Percentiles rank a stretch among this genome's conserved stretches.
Evolutionary conservation across 2,113 vertebrate genomes (phyloP).

Genomic region (Gallinago jamesoni): DNA sequence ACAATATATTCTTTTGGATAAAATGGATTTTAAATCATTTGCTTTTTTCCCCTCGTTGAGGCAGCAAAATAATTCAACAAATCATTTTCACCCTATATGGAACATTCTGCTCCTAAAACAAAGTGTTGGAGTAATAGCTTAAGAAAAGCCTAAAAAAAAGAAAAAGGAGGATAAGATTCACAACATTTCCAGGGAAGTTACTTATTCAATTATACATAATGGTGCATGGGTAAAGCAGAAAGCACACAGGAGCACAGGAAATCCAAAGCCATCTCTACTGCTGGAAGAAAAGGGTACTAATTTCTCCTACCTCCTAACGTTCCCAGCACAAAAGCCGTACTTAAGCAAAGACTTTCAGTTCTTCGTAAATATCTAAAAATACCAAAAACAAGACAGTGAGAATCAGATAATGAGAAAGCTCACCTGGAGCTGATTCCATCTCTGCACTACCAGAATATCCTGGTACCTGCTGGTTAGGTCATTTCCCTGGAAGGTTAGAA

Average conservation of each 20-base stretch:
- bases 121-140: background rate
- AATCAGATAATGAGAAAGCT: background rate
- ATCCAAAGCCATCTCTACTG: background rate
- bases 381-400: background rate
- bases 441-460: background rate
- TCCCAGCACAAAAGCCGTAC: background rate
- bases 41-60: background rate
- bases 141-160: background rate
- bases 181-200: background rate
- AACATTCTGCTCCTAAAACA: background rate
- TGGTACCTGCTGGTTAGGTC: background rate
- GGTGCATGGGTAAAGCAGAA: background rate
- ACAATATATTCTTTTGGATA: background rate
- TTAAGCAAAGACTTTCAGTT: background rate
- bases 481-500: background rate
- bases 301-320: background rate
- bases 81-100: background rate
- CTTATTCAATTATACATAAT: background rate
- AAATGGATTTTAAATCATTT: background rate
- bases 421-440: background rate
- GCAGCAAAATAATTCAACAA: background rate
- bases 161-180: background rate
- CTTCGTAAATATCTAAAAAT: background rate
- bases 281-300: background rate
- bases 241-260: background rate